Evolutionary conservation across 2,888 invertebrate species (phyloP).

Genomic region (Dione vanillae): DNA sequence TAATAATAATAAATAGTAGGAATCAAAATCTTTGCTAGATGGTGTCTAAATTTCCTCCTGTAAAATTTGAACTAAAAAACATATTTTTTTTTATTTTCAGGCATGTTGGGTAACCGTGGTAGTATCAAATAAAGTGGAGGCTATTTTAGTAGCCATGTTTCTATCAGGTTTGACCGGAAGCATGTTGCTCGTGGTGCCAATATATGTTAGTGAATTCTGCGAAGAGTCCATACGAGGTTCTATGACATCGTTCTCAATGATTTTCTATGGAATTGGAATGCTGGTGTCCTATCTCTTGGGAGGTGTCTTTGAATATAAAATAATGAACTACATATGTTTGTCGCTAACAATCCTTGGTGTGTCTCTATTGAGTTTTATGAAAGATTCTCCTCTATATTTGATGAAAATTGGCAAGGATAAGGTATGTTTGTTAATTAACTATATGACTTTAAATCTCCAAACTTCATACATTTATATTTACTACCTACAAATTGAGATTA

Average conservation of each 20-base stretch:
- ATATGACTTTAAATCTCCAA: no score
- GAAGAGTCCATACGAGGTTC: slow-evolving; percentile 68
- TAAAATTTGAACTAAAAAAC: neutral
- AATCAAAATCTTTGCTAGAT: no score
- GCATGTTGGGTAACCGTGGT: slow-evolving; percentile 60
- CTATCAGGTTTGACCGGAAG: slow-evolving; percentile 62
- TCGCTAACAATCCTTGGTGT: slow-evolving; percentile 53
- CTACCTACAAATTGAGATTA: no score
- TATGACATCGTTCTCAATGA: slow-evolving; percentile 61
- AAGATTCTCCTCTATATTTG: slow-evolving; percentile 66
- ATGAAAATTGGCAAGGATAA: slow-evolving; percentile 63
- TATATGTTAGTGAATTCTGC: slow-evolving; percentile 67
- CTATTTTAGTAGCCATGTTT: slow-evolving; percentile 60
- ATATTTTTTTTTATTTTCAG: slow-evolving; percentile 2
- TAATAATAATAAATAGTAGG: no score
- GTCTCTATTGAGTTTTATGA: slow-evolving; percentile 53
- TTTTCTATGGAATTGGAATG: slow-evolving; percentile 64
- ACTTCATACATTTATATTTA: no score
- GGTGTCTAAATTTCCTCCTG: no score
- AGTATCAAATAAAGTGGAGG: slow-evolving; percentile 57
- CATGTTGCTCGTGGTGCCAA: slow-evolving; percentile 57
- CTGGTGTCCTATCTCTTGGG: slow-evolving; percentile 67
- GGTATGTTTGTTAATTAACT: slow-evolving; percentile 48
- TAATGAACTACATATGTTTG: slow-evolving; percentile 61
- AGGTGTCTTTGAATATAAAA: slow-evolving; percentile 59